These are phyloP conservation scores for Fregetta grallaria DNA, from an alignment of 2,113 vertebrate species.

Conservation along the genomic window DNA sequence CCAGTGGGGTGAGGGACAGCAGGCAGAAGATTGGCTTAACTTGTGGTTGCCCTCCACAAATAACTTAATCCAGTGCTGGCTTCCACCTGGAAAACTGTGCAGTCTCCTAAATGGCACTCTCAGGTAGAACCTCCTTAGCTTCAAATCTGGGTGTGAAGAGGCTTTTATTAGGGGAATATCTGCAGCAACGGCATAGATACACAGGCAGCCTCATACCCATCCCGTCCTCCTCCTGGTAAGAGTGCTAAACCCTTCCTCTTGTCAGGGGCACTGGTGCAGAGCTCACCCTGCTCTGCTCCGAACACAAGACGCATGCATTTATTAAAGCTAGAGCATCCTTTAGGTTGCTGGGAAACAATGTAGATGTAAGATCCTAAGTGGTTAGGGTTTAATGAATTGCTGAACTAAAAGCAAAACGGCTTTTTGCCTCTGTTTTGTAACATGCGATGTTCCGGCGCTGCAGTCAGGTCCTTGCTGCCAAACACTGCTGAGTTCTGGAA, in stretches of 20 bases:
- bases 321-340: neutral
- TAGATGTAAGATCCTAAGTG: neutral
- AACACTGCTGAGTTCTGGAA: neutral
- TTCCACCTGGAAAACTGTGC: neutral
- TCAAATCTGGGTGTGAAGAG: neutral
- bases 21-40: neutral
- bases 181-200: neutral
- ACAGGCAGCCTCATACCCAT: neutral
- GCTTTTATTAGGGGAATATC: neutral
- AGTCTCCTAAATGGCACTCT: neutral
- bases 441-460: neutral
- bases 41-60: neutral
- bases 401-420: neutral
- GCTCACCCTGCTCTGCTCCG: neutral
- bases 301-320: neutral
- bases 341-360: neutral
- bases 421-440: slow-evolving; percentile 11
- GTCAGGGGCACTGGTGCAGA: neutral
- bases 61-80: neutral
- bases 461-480: neutral
- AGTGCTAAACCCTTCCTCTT: neutral
- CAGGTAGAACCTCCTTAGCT: neutral
- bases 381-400: neutral
- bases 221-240: neutral
- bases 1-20: neutral